Evolutionary conservation across 2,888 invertebrate species (phyloP).

Genomic region (Andricus quercusramuli): DNA sequence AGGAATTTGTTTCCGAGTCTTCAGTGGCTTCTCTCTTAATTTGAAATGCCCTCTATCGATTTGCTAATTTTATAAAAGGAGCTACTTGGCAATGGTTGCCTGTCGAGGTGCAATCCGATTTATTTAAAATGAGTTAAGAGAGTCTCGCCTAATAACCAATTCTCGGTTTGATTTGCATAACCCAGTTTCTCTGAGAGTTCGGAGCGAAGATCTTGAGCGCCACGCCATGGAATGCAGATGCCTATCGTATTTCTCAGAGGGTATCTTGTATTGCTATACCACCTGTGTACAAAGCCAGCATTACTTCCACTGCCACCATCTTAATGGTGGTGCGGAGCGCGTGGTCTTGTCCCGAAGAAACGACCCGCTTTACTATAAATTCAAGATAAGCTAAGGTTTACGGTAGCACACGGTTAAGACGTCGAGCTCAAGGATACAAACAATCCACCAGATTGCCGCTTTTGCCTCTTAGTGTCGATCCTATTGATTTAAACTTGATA

Average conservation of each 20-base stretch:
- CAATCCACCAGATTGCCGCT: constrained; percentile 60
- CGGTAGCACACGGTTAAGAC: constrained; percentile 61
- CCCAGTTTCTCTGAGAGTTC: constrained; percentile 52
- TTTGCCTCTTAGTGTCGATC: constrained; percentile 50
- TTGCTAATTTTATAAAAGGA: not conserved
- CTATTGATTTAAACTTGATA: not conserved
- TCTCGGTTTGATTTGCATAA: constrained; percentile 58
- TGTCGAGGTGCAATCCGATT: constrained; percentile 5
- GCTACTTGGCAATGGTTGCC: not conserved
- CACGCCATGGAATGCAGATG: constrained; percentile 50
- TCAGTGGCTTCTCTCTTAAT: too few species aligned
- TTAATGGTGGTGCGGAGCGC: constrained; percentile 61
- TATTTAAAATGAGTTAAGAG: constrained; percentile 17
- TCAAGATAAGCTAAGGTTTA: constrained; percentile 71
- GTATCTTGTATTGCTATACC: constrained; percentile 43
- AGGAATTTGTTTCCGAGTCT: too few species aligned
- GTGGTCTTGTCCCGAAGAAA: constrained; percentile 64
- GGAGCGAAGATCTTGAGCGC: constrained; percentile 27
- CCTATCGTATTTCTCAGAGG: constrained; percentile 48
- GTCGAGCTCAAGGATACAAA: constrained; percentile 58
- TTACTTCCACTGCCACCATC: constrained; percentile 52
- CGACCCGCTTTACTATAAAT: constrained; percentile 70
- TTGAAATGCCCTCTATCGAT: not conserved
- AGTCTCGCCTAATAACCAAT: constrained; percentile 54
- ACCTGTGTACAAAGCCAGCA: constrained; percentile 57